phyloP scores from a whole-genome alignment of 1,140 invertebrate genomes.

The Odontomachus brunneus region DNA sequence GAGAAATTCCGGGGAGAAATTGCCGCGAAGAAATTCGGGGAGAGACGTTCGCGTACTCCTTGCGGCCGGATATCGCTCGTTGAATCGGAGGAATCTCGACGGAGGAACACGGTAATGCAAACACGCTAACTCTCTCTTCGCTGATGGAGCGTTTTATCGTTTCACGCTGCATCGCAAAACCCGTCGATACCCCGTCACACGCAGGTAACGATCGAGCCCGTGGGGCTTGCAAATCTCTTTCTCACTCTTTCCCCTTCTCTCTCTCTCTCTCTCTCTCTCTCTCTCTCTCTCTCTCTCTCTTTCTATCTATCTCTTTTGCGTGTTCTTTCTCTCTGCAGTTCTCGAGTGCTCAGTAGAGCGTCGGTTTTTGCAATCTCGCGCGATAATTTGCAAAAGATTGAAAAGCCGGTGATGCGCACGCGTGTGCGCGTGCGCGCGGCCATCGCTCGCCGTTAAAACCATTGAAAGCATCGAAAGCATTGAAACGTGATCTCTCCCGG shows the following conservation, averaged over 20 bases:
- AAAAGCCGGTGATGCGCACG: constrained; percentile 19
- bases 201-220: constrained; percentile 5
- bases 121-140: too few relatives aligned
- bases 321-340: too few relatives aligned
- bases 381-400: constrained; percentile 48
- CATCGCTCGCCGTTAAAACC: constrained; percentile 59
- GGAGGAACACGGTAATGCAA: neutral
- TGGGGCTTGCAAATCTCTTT: constrained; percentile 5
- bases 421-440: neutral
- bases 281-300: neutral
- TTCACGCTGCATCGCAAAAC: neutral
- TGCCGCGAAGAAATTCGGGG: too few relatives aligned
- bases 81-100: neutral
- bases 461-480: constrained; percentile 69
- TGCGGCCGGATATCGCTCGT: too few relatives aligned
- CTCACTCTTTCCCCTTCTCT: neutral
- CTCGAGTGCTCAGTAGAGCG: too few relatives aligned
- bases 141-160: constrained; percentile 15
- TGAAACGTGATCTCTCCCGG: constrained; percentile 70
- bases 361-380: constrained; percentile 21
- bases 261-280: neutral
- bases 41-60: too few relatives aligned
- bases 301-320: neutral
- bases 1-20: too few relatives aligned
- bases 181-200: neutral